Conservation (phyloP, 2,888 invertebrate species). For the Nymphalis c-album region DNA sequence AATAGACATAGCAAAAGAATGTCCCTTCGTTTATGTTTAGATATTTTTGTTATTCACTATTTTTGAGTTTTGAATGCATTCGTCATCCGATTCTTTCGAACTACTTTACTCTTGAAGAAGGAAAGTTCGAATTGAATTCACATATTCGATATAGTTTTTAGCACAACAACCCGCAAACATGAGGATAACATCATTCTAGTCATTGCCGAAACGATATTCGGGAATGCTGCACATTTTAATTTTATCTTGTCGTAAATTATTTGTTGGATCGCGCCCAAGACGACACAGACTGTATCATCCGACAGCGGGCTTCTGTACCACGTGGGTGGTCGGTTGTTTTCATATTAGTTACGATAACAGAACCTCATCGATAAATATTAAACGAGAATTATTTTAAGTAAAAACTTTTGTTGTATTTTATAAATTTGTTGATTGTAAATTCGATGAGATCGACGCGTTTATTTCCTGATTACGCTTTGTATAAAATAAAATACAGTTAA, state of each 20-base stretch:
- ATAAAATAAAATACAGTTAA: slow-evolving; percentile 26
- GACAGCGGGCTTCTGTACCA: slow-evolving; percentile 39
- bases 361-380: slow-evolving; percentile 5
- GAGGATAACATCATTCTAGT: slow-evolving; percentile 39
- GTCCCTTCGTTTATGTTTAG: no score
- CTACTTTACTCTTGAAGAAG: neutral
- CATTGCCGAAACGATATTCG: slow-evolving; percentile 56
- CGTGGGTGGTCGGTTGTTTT: slow-evolving; percentile 43
- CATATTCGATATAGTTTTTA: slow-evolving; percentile 13
- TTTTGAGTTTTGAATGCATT: no score
- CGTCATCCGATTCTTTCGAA: no score
- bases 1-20: no score
- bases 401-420: no score
- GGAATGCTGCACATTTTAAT: slow-evolving; percentile 66
- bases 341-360: slow-evolving; percentile 12
- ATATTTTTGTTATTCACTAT: no score
- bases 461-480: neutral
- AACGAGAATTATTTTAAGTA: neutral
- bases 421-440: neutral
- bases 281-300: slow-evolving; percentile 46
- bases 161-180: slow-evolving; percentile 15
- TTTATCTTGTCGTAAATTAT: slow-evolving; percentile 67
- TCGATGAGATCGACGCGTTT: neutral
- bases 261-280: slow-evolving; percentile 67
- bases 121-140: slow-evolving; percentile 2